Base-by-base conservation (phyloP, 2,888 invertebrate genomes). In the Tineola bisselliella region DNA sequence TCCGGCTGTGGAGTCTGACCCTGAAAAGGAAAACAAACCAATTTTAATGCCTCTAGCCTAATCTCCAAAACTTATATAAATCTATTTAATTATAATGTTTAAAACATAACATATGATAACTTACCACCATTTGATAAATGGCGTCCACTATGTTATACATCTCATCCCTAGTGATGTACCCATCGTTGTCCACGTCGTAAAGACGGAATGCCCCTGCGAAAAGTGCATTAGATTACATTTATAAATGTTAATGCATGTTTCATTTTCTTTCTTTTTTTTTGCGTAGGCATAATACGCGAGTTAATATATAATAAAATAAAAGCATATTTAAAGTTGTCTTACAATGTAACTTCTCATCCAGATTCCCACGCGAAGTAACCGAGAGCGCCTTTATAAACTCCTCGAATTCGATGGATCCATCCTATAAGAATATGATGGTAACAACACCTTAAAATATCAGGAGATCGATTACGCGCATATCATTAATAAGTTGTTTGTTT, bases 301-400 rank as follows among this genome's bases (percentile, higher is more conserved):
- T 25, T 25, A 25, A 25, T 4, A 25, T 25, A 25, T 25, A 25
- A n/a, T n/a, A n/a, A n/a, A n/a, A n/a, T n/a, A n/a, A n/a, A n/a
- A n/a, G n/a, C n/a, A n/a, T n/a, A n/a, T n/a, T n/a, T n/a, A n/a
- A 44, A 66, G 70, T 93, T 12, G 5, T 4, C 96, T 94, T 89
- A 99, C 99, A 99, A 77, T 98, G 97, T 71, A 99, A 89, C 88
- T 99, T 99, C 84, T 99, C 99, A 78, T 99, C 99, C 70, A 99
- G 90, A 80, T 97, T 98, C 66, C 99, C 99, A 76, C 99, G 90
- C 78, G 98, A 98, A 91, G 99, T 99, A 76, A 99, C 97, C 70
- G 98, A 98, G 66, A 99, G 89, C 64, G 99, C 99, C 81, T 96
- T 91, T 77, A 99, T 99, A 86, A 99, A 99, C 89, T 99, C 99